Evolutionary conservation across 2,113 vertebrate genomes (phyloP), one percentile per base, ranked within the genome.

Genomic region (Colistium nudipinnis): DNA sequence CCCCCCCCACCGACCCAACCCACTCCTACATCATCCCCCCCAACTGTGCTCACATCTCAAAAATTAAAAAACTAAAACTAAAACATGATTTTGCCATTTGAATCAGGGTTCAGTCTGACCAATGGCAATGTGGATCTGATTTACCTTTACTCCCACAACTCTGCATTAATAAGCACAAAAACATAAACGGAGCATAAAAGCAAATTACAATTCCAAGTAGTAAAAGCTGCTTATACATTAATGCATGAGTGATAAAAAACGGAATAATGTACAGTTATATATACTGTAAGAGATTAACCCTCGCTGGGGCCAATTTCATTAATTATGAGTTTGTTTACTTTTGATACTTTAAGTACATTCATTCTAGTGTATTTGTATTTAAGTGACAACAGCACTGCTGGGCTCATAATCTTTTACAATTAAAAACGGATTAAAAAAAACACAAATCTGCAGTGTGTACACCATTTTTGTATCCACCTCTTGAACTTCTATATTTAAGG

Each of bases 41-140:
- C n/a, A n/a, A n/a, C n/a, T 9, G 35, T 28, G 33, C 25, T 44
- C 17, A 31, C 57, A 44, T 43, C 28, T 49, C 22, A 19, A 31
- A 11, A 27, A 22, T 38, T 24, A 28, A 81, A 75, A 43, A n/a
- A 7, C 30, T 12, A 17, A 65, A 65, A 45, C 69, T 27, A 25
- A 52, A 10, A 67, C 4, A 27, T 16, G 36, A 3, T 30, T 70
- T 62, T 52, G 9, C 9, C 6, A 22, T 61, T 14, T 43, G 7
- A 49, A 27, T 39, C 2, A 2, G 33, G 55, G 36, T 7, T 8
- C 43, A 45, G 19, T 4, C 19, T 6, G 10, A 11, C 35, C 35
- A 11, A 33, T 33, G 35, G 35, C 4, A 36, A 36, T 31, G 4
- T 5, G 30, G 4, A 31, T 31, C 30, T n/a, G 30, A 4, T 31